phyloP scores from a whole-genome alignment of 1,140 invertebrate genomes.

The Drosophila auraria region DNA sequence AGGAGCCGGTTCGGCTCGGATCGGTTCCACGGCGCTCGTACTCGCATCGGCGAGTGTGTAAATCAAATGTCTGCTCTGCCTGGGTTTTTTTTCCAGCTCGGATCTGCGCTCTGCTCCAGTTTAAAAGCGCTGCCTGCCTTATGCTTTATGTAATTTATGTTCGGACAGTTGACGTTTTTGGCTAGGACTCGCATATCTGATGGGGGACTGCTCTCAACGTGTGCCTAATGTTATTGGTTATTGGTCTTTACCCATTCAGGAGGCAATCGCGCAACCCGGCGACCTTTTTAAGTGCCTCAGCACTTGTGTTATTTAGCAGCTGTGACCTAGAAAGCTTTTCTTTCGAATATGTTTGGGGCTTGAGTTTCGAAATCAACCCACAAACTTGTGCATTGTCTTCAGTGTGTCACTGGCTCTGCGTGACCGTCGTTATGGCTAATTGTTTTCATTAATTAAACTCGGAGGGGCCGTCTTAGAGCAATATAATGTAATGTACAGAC shows the following conservation, averaged over 20 bases:
- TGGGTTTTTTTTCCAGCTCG: slow-evolving; percentile 33
- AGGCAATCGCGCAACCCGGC: slow-evolving; percentile 26
- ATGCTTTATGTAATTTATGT: slow-evolving; percentile 63
- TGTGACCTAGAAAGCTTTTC: slow-evolving; percentile 81
- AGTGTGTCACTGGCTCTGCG: slow-evolving; percentile 48
- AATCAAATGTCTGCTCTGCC: slow-evolving; percentile 70
- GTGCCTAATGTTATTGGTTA: slow-evolving; percentile 61
- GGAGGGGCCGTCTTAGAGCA: slow-evolving; percentile 36
- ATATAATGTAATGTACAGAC: slow-evolving; percentile 28
- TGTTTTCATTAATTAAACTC: slow-evolving; percentile 71
- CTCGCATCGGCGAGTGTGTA: slow-evolving; percentile 52
- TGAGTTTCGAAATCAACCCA: slow-evolving; percentile 36
- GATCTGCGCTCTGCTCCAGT: slow-evolving; percentile 62
- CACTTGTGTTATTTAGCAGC: slow-evolving; percentile 37
- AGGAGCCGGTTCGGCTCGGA: slow-evolving; percentile 21
- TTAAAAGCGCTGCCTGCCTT: slow-evolving; percentile 60
- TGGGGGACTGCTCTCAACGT: slow-evolving; percentile 24
- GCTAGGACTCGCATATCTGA: slow-evolving; percentile 63
- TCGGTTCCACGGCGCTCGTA: slow-evolving; percentile 32
- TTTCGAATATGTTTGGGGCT: slow-evolving; percentile 54
- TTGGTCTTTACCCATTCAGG: slow-evolving; percentile 25
- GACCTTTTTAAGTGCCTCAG: slow-evolving; percentile 62
- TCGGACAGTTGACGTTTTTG: slow-evolving; percentile 67
- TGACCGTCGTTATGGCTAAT: slow-evolving; percentile 71
- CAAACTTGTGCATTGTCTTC: slow-evolving; percentile 1